Conservation (phyloP, 2,113 vertebrate genomes). For the Dasyprocta punctata region DNA sequence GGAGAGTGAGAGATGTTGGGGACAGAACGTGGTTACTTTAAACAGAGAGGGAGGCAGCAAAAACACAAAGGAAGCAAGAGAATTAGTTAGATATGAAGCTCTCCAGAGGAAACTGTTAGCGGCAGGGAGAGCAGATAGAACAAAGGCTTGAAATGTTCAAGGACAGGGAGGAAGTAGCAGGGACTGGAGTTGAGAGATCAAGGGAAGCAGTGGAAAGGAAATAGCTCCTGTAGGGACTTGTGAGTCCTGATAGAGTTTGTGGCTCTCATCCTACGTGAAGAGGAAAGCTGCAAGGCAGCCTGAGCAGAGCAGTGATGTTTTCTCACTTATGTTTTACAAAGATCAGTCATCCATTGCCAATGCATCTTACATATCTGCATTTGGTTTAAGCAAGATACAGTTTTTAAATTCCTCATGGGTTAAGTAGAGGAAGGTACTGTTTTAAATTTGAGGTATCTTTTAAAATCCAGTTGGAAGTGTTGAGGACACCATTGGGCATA, state of each 20-base stretch:
- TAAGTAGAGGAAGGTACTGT: not conserved
- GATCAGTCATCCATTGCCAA: not conserved
- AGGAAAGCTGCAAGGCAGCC: not conserved
- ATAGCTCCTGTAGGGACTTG: fast-evolving
- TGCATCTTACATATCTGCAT: not conserved
- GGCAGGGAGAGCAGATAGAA: not conserved
- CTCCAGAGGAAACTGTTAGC: not conserved
- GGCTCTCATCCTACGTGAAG: not conserved
- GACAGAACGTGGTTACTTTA: not conserved
- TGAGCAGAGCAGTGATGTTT: not conserved
- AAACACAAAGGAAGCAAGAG: not conserved
- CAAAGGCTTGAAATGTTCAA: not conserved
- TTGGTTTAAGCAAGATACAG: not conserved
- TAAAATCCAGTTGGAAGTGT: not conserved
- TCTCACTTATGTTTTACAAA: not conserved
- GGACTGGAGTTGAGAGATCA: not conserved
- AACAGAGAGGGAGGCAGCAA: not conserved
- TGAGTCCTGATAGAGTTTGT: fast-evolving
- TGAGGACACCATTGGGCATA: not conserved
- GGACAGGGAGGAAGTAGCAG: not conserved
- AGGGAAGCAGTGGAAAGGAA: not conserved
- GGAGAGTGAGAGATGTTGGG: not conserved
- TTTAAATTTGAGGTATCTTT: not conserved
- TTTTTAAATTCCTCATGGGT: not conserved
- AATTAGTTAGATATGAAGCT: not conserved